Percentiles rank a stretch among this genome's conserved stretches.
Evolutionary conservation across 1,140 invertebrate genomes (phyloP).

Genomic region (Trypoxylus dichotomus): DNA sequence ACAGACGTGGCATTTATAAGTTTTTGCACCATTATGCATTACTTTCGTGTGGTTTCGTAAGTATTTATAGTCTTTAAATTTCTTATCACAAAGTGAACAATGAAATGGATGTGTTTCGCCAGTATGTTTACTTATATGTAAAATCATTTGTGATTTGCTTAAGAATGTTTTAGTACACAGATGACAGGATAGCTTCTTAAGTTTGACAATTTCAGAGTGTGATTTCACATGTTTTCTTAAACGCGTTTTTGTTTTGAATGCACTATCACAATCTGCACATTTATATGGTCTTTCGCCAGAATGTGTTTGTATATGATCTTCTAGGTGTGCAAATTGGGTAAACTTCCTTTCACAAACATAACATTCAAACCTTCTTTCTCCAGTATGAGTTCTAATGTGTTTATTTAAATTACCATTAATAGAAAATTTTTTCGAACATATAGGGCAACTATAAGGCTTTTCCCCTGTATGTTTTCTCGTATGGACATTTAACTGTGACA

Average conservation of each 20-base stretch:
- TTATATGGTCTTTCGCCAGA: conserved; percentile 44
- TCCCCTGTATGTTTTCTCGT: conserved; percentile 67
- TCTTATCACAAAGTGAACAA: conserved; percentile 44
- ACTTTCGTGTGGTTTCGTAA: conserved; percentile 43
- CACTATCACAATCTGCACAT: conserved; percentile 43
- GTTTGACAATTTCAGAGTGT: conserved; percentile 37
- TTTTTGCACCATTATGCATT: conserved; percentile 73
- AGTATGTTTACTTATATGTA: conserved; percentile 42
- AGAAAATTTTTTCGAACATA: conserved; percentile 69
- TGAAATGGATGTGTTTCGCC: conserved; percentile 39
- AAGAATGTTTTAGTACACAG: conserved; percentile 42
- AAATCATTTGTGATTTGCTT: conserved; percentile 40
- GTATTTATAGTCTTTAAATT: conserved; percentile 40
- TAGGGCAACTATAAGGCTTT: conserved; percentile 77
- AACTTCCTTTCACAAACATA: conserved; percentile 45
- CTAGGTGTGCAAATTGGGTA: conserved; percentile 47
- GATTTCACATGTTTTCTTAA: conserved; percentile 44
- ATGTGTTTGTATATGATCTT: conserved; percentile 49
- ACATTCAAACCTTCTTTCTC: conserved; percentile 46
- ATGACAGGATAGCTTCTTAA: conserved; percentile 40
- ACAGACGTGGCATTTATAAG: conserved; percentile 77
- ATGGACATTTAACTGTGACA: conserved; percentile 48
- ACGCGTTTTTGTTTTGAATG: conserved; percentile 46
- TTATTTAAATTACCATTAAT: conserved; percentile 49
- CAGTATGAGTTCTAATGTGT: conserved; percentile 48